phyloP scores from a whole-genome alignment of 2,888 invertebrate genomes.

The Crossocerus cetratus region DNA sequence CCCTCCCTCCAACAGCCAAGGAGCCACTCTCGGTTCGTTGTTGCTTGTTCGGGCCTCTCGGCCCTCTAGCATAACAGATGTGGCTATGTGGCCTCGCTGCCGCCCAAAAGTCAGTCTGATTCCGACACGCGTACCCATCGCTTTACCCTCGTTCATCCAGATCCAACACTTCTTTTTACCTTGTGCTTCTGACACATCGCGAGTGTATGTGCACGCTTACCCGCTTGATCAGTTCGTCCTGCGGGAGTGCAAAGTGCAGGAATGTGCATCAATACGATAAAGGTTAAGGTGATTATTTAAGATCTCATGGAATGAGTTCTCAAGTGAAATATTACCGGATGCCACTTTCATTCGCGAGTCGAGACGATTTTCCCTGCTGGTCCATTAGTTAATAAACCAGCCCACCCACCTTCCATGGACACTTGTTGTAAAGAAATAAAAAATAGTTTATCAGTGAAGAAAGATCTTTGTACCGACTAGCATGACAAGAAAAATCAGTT shows the following conservation, averaged over 20 bases:
- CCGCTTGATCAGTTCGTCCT: too few relatives aligned
- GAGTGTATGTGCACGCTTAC: too few relatives aligned
- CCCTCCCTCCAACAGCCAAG: conserved; percentile 15
- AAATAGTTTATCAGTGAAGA: too few relatives aligned
- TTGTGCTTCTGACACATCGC: not conserved
- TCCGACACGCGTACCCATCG: not conserved
- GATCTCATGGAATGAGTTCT: too few relatives aligned
- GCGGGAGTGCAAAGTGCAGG: conserved; percentile 14
- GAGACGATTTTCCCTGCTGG: conserved; percentile 30
- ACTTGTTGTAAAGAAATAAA: too few relatives aligned
- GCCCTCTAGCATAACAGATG: too few relatives aligned
- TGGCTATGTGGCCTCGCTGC: conserved; percentile 25
- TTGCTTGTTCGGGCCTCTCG: not conserved
- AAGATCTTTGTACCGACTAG: too few relatives aligned
- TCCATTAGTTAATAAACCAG: not conserved
- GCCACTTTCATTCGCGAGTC: too few relatives aligned
- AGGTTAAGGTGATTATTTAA: conserved; percentile 59
- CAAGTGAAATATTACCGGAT: too few relatives aligned
- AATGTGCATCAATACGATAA: conserved; percentile 61
- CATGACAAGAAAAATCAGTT: too few relatives aligned
- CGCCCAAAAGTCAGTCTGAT: not conserved
- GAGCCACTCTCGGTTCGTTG: not conserved
- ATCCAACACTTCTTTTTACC: not conserved
- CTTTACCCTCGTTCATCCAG: not conserved
- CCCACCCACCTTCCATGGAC: not conserved